Evolutionary conservation across 2,888 invertebrate genomes (phyloP).

Genomic region (Scaptomyza cyrtandrae): DNA sequence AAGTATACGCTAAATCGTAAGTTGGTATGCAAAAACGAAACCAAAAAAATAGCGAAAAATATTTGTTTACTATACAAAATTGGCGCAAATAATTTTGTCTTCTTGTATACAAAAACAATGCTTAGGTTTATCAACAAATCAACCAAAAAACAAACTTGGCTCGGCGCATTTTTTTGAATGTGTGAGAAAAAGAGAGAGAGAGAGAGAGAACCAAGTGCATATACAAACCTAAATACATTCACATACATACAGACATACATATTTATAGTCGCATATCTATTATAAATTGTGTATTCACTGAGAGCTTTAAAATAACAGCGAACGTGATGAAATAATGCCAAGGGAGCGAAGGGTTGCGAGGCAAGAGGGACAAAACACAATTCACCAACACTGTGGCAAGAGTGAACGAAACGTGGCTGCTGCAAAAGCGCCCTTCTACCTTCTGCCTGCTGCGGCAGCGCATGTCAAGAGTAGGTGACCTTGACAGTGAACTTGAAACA

Average conservation of each 20-base stretch:
- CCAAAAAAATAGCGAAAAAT: constrained; percentile 24
- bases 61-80: constrained; percentile 52
- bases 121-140: not conserved
- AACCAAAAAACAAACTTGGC: constrained; percentile 35
- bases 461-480: constrained; percentile 89
- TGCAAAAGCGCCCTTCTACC: constrained; percentile 53
- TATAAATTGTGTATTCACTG: constrained; percentile 45
- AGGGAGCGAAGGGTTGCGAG: not conserved
- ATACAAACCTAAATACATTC: not conserved
- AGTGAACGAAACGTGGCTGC: constrained; percentile 25
- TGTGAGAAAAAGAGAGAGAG: not conserved
- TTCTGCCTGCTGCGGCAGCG: constrained; percentile 84
- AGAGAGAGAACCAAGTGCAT: not conserved
- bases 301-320: constrained; percentile 11
- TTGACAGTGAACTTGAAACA: constrained; percentile 93
- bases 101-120: constrained; percentile 15
- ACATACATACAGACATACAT: not conserved
- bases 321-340: constrained; percentile 32
- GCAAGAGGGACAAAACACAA: constrained; percentile 23
- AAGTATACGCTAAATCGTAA: constrained; percentile 17
- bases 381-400: constrained; percentile 49
- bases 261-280: constrained; percentile 24
- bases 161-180: constrained; percentile 15
- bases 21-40: too few species aligned
- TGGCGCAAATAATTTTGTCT: constrained; percentile 29